Evolutionary conservation across 1,140 invertebrate species (phyloP).

Genomic region (Sitodiplosis mosellana): DNA sequence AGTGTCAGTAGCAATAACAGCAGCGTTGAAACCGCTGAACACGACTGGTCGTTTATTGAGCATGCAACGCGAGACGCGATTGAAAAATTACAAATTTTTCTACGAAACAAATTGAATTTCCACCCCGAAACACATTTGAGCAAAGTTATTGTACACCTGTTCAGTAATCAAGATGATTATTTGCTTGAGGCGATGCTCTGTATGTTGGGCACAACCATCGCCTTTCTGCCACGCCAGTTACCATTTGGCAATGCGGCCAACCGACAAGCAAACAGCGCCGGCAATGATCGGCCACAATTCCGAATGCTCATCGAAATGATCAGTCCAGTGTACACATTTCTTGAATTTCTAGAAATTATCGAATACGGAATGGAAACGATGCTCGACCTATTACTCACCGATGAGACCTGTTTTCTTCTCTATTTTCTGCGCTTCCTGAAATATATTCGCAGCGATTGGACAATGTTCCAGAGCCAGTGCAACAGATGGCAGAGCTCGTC

Average conservation of each 20-base stretch:
- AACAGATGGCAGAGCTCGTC: slow-evolving; percentile 33
- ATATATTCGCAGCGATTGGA: slow-evolving; percentile 67
- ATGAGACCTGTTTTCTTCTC: slow-evolving; percentile 77
- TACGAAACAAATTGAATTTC: slow-evolving; percentile 62
- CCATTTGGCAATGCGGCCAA: slow-evolving; percentile 29
- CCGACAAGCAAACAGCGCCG: background rate
- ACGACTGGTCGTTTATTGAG: slow-evolving; percentile 75
- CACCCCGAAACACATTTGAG: slow-evolving; percentile 72
- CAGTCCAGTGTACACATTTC: slow-evolving; percentile 64
- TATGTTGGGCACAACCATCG: slow-evolving; percentile 68
- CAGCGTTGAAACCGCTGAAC: slow-evolving; percentile 33
- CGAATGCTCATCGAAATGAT: slow-evolving; percentile 55
- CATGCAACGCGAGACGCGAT: slow-evolving; percentile 66
- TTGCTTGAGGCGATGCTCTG: slow-evolving; percentile 85
- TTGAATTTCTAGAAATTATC: slow-evolving; percentile 66
- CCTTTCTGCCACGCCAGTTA: slow-evolving; percentile 61
- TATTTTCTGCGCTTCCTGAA: slow-evolving; percentile 75
- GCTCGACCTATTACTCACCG: slow-evolving; percentile 72
- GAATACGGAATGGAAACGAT: slow-evolving; percentile 66
- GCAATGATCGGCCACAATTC: too few species aligned
- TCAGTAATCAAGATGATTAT: slow-evolving; percentile 79
- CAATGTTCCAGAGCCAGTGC: slow-evolving; percentile 58
- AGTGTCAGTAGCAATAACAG: slow-evolving; percentile 31
- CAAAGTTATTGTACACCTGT: slow-evolving; percentile 72
- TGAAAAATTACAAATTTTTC: slow-evolving; percentile 60